Evolutionary conservation across 2,888 invertebrate genomes (phyloP), one percentile per base, ranked within the genome.

Genomic region (Leistus spinibarbis): DNA sequence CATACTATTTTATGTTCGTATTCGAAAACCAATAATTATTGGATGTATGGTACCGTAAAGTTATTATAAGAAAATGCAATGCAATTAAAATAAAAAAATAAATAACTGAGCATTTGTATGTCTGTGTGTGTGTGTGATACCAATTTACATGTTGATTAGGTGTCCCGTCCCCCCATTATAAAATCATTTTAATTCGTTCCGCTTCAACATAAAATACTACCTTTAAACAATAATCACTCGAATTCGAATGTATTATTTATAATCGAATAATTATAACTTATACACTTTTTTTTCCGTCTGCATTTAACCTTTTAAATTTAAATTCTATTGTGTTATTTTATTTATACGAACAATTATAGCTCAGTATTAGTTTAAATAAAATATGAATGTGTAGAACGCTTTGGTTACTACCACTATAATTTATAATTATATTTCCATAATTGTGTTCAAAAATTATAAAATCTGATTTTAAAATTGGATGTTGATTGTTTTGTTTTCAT

Each of bases 131-230:
- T 40, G 60, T 22, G 24, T 64, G 71, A 63, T 64, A 64, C 64
- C 63, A 71, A 54, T 64, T 70, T 57, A 24, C 69, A 70, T 70
- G 62, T 54, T 64, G 71, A 71, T 71, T 70, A 71, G 71, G 24
- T 23, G 22, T 13, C 20, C 20, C 60, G 22, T 13, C 20, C 20
- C 60, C 20, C 53, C 23, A 70, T 70, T 70, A 63, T 63, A 70
- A 70, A 63, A 71, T 64, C 17, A 71, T 64, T 71, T 71, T 23
- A 71, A 71, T 71, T 64, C 40, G 71, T 71, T 71, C 53, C 71
- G 71, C 54, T 64, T 54, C 62, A 20, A 9, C 24, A 23, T 71
- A 20, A 27, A 60, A 24, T 16, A 60, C 60, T 16, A 20, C 10
- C 40, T 40, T 40, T 40, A 40, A 13, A 5, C 40, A 40, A 40